phyloP scores from a whole-genome alignment of 2,113 vertebrate genomes.

The Xiphophorus couchianus region DNA sequence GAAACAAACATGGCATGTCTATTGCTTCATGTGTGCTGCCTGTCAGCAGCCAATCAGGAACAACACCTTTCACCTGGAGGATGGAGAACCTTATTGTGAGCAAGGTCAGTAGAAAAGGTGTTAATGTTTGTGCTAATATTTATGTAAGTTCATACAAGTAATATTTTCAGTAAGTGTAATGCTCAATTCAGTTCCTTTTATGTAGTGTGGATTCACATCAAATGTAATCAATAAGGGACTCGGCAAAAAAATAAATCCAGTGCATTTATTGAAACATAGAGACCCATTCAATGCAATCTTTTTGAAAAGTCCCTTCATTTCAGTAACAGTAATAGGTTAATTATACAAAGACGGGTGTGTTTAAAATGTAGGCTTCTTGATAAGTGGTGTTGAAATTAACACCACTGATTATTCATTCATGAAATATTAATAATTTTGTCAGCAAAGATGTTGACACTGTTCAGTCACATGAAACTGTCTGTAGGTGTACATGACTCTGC shows the following conservation, averaged over 20 bases:
- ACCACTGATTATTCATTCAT: neutral
- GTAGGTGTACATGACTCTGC: neutral
- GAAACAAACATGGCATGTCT: slow-evolving; percentile 96
- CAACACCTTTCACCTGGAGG: slow-evolving; percentile 96
- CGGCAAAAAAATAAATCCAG: too few relatives aligned
- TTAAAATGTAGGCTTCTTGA: neutral
- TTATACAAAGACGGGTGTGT: neutral
- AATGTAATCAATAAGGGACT: too few relatives aligned
- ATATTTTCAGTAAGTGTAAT: neutral
- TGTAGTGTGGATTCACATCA: neutral
- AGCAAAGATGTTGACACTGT: neutral
- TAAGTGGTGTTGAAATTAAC: neutral
- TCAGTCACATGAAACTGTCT: neutral
- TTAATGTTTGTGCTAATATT: neutral
- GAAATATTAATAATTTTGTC: neutral
- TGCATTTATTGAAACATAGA: too few relatives aligned
- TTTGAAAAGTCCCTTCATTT: too few relatives aligned
- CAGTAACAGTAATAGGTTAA: neutral
- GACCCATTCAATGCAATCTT: too few relatives aligned
- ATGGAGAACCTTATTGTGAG: slow-evolving; percentile 97
- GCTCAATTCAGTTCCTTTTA: too few relatives aligned
- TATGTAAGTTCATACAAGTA: neutral
- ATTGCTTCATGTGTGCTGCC: slow-evolving; percentile 93
- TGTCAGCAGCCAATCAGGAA: slow-evolving; percentile 96
- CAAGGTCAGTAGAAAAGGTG: slow-evolving; percentile 80